phyloP scores from a whole-genome alignment of 2,888 invertebrate species.

The Ophion ellenae region DNA sequence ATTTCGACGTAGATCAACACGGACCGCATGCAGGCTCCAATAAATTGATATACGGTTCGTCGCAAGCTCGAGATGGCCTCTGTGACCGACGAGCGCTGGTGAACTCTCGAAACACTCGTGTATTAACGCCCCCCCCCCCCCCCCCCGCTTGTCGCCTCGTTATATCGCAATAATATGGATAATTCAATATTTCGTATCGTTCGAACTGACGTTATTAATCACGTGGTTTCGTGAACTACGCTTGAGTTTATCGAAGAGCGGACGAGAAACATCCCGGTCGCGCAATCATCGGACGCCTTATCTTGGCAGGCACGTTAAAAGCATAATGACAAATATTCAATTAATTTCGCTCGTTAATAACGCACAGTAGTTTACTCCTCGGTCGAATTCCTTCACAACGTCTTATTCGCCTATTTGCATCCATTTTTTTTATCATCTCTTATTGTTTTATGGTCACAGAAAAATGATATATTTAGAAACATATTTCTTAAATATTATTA shows the following conservation, averaged over 20 bases:
- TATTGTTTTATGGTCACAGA: no score
- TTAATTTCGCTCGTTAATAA: not conserved
- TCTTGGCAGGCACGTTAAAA: not conserved
- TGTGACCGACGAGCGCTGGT: constrained; percentile 24
- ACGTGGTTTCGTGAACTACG: not conserved
- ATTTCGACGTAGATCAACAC: not conserved
- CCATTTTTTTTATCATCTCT: no score
- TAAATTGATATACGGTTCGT: constrained; percentile 67
- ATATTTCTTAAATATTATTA: no score
- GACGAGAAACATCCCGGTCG: not conserved
- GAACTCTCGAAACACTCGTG: constrained; percentile 9
- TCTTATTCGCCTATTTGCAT: not conserved
- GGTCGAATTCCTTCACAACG: no score
- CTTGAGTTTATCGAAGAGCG: not conserved
- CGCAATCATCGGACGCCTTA: not conserved
- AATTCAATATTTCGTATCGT: constrained; percentile 35
- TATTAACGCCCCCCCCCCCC: no score
- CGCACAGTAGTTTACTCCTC: no score
- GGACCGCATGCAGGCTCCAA: constrained; percentile 33
- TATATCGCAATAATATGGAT: constrained; percentile 35
- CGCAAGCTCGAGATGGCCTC: constrained; percentile 48
- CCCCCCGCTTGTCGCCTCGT: constrained; percentile 1
- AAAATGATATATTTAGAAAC: no score
- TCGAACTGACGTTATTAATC: constrained; percentile 10
- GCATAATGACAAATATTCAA: constrained; percentile 15